A percentile compares a stretch with the other conserved stretches of the same genome.
Evolutionary conservation across 2,888 invertebrate genomes (phyloP).

Genomic region (Standfussiana lucernea): DNA sequence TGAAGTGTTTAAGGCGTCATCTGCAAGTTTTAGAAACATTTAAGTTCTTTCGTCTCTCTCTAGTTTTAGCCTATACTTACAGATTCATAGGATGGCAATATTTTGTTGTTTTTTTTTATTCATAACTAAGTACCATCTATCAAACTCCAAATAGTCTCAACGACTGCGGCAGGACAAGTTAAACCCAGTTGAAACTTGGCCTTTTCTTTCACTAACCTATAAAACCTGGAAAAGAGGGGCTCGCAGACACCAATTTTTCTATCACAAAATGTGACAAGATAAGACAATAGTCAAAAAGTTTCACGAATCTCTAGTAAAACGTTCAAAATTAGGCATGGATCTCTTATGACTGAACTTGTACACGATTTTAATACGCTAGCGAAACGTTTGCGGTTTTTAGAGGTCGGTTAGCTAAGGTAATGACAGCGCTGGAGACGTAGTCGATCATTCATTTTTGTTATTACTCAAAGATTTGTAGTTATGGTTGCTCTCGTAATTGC

Average conservation of each 20-base stretch:
- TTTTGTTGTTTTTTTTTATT: background rate
- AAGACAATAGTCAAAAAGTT: background rate
- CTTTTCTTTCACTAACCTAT: background rate
- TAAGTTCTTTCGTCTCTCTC: no score
- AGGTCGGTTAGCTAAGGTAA: background rate
- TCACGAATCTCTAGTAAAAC: slow-evolving; percentile 1
- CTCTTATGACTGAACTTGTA: background rate
- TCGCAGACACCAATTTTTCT: background rate
- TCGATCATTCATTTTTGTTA: background rate
- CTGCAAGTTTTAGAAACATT: no score
- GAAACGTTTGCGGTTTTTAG: background rate
- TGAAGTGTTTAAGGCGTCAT: background rate
- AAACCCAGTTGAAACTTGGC: background rate
- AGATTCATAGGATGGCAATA: no score
- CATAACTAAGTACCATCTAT: background rate
- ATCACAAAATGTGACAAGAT: background rate
- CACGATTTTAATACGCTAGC: no score
- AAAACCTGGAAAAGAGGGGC: background rate
- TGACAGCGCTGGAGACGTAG: background rate
- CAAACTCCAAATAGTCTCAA: background rate
- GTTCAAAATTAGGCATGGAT: background rate
- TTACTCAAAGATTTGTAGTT: background rate
- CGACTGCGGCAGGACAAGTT: background rate
- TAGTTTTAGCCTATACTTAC: no score
- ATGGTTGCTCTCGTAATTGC: background rate